Base-by-base conservation (phyloP, 2,113 vertebrate species). In the Motacilla alba region DNA sequence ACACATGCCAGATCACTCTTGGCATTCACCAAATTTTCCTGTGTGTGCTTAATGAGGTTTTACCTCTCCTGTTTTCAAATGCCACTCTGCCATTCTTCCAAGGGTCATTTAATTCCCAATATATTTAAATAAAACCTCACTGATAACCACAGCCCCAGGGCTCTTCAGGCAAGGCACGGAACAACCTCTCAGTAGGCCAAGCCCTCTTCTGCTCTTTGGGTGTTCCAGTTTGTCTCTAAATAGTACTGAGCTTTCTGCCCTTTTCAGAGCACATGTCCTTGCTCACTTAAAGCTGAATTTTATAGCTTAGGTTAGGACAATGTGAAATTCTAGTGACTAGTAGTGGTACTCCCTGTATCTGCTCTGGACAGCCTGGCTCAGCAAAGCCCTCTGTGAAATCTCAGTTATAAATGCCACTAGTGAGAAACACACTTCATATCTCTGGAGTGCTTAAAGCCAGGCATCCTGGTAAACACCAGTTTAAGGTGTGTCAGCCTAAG, bases 251-350 rank as follows among this genome's bases (percentile, higher is more conserved):
- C 35, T 8, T 37, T 74, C 49, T 85, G 22, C 14, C 13, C 20
- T 84, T 84, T 80, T 67, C 56, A 89, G 50, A 83, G 24, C 5
- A 49, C 2, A 1, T 7, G 4, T 56, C 30, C 76, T 64, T 77
- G 33, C 4, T 96, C 66, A 91, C 87, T 84, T 94, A 73, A 31
- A 91, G 79, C 4, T 53, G 75, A 49, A 92, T 94, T 93, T 89
- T 85, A 92, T 86, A 93, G 55, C 68, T 96, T 92, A 94, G 91
- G 67, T 95, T 90, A 96, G 83, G 79, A 92, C 59, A 91, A 79
- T 2, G 15, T 64, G 91, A 95, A 67, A 66, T 92, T 64, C 56
- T 64, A 87, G 59, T 39, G 80, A 87, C 72, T 90, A 90, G 83
- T 83, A 88, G 74, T 22, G 13, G n/a, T 55, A 66, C 79, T 81